These are phyloP conservation scores for Carcharodon carcharias DNA, from an alignment of 2,797 vertebrate genomes.

Conservation along the genomic window DNA sequence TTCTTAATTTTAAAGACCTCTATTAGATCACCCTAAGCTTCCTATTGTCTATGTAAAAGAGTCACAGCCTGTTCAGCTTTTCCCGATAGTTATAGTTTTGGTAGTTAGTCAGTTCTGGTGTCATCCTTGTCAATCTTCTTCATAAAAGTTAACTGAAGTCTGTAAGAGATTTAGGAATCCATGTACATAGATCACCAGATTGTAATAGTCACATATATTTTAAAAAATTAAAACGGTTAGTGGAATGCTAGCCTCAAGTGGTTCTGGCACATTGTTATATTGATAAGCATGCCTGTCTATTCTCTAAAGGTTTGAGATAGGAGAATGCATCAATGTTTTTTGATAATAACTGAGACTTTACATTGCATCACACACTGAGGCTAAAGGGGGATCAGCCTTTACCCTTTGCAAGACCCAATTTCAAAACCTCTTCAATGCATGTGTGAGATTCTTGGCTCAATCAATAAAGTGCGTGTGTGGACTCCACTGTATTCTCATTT, in stretches of 20 bases:
- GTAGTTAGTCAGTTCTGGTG: neutral
- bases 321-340: neutral
- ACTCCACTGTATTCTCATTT: conserved; percentile 1
- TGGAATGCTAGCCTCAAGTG: neutral
- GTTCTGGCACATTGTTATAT: neutral
- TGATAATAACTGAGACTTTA: neutral
- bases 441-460: neutral
- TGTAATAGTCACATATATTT: neutral
- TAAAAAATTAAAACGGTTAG: neutral
- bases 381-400: neutral
- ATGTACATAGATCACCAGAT: neutral
- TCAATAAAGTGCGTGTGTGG: neutral
- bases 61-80: neutral
- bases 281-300: neutral
- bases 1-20: neutral
- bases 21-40: neutral
- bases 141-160: neutral
- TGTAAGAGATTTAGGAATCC: neutral
- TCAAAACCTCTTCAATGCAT: neutral
- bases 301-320: neutral
- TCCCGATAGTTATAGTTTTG: too few species aligned
- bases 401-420: neutral
- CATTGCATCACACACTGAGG: neutral
- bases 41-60: neutral
- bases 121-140: neutral